Conservation (phyloP, 2,113 vertebrate genomes). For the Phylloscopus trochiloides region DNA sequence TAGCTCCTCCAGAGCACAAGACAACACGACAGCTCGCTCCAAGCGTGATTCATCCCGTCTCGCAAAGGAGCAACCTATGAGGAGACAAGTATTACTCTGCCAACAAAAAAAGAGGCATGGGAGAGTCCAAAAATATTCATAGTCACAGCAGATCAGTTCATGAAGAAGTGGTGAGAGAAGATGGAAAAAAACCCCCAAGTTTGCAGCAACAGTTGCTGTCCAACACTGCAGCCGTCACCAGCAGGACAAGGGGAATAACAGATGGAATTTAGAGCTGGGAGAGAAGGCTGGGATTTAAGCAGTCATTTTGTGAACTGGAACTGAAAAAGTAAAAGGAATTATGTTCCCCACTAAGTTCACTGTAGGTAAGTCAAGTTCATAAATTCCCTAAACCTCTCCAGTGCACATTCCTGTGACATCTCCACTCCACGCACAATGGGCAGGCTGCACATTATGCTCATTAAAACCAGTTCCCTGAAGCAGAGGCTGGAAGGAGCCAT, state of each 20-base stretch:
- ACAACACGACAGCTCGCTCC: not conserved
- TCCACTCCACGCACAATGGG: not conserved
- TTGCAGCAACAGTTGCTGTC: not conserved
- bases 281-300: not conserved
- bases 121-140: slow-evolving; percentile 3
- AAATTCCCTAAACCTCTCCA: not conserved
- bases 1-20: not conserved
- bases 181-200: fast-evolving
- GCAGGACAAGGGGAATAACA: not conserved
- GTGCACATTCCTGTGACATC: fast-evolving
- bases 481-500: not conserved
- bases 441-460: fast-evolving
- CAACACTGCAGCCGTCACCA: not conserved
- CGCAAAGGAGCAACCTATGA: not conserved
- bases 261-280: not conserved
- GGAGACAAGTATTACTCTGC: not conserved
- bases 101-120: not conserved
- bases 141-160: not conserved
- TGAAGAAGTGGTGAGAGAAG: not conserved
- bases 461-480: not conserved
- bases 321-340: not conserved
- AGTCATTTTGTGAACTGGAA: not conserved
- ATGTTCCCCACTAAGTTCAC: not conserved
- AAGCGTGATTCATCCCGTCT: not conserved
- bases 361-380: not conserved